Percentiles rank a stretch among this genome's conserved stretches.
Evolutionary conservation across 1,140 invertebrate species (phyloP).

Genomic region (Drosophila lini): DNA sequence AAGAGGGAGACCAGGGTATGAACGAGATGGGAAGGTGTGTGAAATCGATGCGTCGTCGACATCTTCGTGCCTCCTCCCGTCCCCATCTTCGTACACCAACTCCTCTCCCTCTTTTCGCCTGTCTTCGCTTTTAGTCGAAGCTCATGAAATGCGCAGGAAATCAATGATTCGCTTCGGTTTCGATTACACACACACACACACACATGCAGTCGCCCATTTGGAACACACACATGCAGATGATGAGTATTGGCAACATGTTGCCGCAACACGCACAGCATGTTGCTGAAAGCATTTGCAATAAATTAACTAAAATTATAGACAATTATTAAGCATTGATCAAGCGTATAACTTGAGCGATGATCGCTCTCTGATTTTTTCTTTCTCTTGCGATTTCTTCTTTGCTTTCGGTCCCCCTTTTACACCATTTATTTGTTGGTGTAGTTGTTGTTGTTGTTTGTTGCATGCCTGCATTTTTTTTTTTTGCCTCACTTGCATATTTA

Average conservation of each 20-base stretch:
- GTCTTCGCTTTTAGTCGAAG: conserved; percentile 72
- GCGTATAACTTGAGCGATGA: conserved; percentile 54
- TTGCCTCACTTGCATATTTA: conserved; percentile 71
- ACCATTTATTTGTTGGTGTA: background rate
- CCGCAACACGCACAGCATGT: conserved; percentile 74
- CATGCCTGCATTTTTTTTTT: conserved; percentile 31
- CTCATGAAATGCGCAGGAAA: conserved; percentile 83
- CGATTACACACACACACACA: conserved; percentile 69
- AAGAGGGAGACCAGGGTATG: background rate
- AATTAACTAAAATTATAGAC: conserved; percentile 82
- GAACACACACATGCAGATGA: conserved; percentile 26
- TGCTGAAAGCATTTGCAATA: conserved; percentile 82
- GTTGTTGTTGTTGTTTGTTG: conserved; percentile 14
- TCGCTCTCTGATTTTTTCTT: conserved; percentile 30
- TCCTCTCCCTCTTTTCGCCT: conserved; percentile 16
- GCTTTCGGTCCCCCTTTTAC: conserved; percentile 6
- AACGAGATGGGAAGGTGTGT: conserved; percentile 43
- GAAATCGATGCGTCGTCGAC: conserved; percentile 75
- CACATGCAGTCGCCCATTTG: conserved; percentile 6
- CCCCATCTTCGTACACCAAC: background rate
- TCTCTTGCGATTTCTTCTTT: conserved; percentile 1
- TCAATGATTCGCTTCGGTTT: conserved; percentile 82
- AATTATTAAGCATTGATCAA: conserved; percentile 78
- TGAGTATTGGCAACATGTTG: conserved; percentile 60
- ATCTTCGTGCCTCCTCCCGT: conserved; percentile 30